Conservation (phyloP, 2,113 vertebrate genomes). For the Pteruthius melanotis region DNA sequence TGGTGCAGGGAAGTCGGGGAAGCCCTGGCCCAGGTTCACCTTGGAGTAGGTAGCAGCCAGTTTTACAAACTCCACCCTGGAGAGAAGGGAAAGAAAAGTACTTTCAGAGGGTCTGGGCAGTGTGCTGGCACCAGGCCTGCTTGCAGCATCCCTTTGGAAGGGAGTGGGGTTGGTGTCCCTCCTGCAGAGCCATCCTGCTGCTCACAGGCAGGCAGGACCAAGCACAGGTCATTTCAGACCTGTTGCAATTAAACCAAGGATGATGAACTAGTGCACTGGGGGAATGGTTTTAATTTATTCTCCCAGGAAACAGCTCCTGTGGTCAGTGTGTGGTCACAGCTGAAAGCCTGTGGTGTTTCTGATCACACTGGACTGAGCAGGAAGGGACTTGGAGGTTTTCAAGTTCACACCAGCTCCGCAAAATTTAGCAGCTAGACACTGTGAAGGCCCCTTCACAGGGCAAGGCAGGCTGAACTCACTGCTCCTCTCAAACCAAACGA, state of each 20-base stretch:
- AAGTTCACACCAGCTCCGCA: background rate
- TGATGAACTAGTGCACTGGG: background rate
- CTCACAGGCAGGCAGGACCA: background rate
- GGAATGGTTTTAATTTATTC: background rate
- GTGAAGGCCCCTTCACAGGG: background rate
- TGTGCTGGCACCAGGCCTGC: rapidly evolving
- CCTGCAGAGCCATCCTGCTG: background rate
- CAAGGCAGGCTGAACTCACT: background rate
- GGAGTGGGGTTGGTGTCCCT: background rate
- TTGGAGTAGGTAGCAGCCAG: constrained; percentile 77
- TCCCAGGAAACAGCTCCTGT: background rate
- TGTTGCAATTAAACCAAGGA: background rate
- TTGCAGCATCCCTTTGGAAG: background rate
- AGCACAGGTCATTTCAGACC: background rate
- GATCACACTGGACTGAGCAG: background rate
- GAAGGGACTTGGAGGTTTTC: background rate
- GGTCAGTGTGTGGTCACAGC: background rate
- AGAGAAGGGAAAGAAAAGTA: background rate
- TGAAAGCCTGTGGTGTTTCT: background rate
- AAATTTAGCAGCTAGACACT: background rate
- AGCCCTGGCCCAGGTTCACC: constrained; percentile 93
- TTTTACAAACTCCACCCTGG: constrained; percentile 86
- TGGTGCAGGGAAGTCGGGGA: constrained; percentile 89
- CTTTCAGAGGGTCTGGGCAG: background rate
- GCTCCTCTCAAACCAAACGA: background rate